Percentiles rank a stretch among this genome's conserved stretches.
Conservation (phyloP, 2,113 vertebrate genomes). For the Eulemur macaco region DNA sequence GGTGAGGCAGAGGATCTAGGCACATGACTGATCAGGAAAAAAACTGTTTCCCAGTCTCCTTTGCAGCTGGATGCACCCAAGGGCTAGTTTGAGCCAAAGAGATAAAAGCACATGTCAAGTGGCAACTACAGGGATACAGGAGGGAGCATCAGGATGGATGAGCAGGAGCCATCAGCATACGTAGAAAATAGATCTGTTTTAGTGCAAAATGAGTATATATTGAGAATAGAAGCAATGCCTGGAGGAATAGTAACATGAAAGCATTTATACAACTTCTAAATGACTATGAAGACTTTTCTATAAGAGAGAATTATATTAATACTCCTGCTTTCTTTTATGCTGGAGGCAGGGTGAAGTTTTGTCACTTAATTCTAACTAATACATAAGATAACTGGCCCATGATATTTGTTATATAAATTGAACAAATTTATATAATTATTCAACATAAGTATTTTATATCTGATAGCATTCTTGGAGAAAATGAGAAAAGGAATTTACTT, state of each 20-base stretch:
- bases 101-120: neutral
- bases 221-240: neutral
- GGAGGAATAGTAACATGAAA: neutral
- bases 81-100: neutral
- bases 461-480: neutral
- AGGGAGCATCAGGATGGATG: neutral
- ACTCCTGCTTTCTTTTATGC: neutral
- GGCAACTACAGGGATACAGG: too few species aligned
- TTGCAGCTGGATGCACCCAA: neutral
- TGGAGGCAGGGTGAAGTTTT: neutral
- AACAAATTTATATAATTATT: neutral
- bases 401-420: neutral
- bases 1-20: neutral
- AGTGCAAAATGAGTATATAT: neutral
- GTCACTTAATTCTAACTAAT: neutral
- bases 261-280: neutral
- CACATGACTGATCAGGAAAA: neutral
- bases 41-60: neutral
- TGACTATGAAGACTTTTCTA: neutral
- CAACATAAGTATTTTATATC: neutral
- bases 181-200: neutral
- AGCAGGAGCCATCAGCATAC: neutral
- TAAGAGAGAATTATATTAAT: neutral
- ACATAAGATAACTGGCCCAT: neutral
- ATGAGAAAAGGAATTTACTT: neutral